These are phyloP conservation scores for Plodia interpunctella DNA, from an alignment of 1,140 invertebrate genomes.

Conservation along the genomic window DNA sequence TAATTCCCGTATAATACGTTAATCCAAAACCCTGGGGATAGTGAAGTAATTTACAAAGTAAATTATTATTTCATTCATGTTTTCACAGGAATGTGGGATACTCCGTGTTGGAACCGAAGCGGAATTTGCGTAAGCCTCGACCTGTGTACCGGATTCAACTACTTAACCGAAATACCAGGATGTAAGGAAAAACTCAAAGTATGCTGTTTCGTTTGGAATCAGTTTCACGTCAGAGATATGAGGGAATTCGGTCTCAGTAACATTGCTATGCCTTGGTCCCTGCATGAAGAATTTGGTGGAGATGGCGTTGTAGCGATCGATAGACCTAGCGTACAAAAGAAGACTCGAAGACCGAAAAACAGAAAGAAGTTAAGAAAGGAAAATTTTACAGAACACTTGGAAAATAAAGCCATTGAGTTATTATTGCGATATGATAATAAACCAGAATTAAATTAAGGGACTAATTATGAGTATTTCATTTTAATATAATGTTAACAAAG, in stretches of 20 bases:
- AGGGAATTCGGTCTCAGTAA: constrained; percentile 40
- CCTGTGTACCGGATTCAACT: constrained; percentile 43
- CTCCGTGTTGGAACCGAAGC: constrained; percentile 50
- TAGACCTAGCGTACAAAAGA: constrained; percentile 20
- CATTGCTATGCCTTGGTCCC: constrained; percentile 44
- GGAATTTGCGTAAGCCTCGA: constrained; percentile 55
- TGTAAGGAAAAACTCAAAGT: constrained; percentile 55
- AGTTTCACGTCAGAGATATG: constrained; percentile 43
- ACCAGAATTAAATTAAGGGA: neutral
- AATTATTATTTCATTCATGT: constrained; percentile 1
- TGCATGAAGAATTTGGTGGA: constrained; percentile 37
- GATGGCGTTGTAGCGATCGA: constrained; percentile 32
- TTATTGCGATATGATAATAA: constrained; percentile 10
- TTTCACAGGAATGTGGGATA: constrained; percentile 41
- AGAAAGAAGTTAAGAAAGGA: constrained; percentile 17
- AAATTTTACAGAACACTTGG: constrained; percentile 9
- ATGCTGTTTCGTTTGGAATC: constrained; percentile 63
- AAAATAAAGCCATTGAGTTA: neutral
- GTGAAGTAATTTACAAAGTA: neutral
- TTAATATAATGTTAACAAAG: too few species aligned
- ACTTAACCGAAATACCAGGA: constrained; percentile 49
- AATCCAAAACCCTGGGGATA: neutral
- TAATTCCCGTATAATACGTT: neutral
- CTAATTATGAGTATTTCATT: too few species aligned
- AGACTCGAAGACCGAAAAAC: constrained; percentile 22